Evolutionary conservation across 2,888 invertebrate genomes (phyloP).

Genomic region (Xanthorhoe spadicearia): DNA sequence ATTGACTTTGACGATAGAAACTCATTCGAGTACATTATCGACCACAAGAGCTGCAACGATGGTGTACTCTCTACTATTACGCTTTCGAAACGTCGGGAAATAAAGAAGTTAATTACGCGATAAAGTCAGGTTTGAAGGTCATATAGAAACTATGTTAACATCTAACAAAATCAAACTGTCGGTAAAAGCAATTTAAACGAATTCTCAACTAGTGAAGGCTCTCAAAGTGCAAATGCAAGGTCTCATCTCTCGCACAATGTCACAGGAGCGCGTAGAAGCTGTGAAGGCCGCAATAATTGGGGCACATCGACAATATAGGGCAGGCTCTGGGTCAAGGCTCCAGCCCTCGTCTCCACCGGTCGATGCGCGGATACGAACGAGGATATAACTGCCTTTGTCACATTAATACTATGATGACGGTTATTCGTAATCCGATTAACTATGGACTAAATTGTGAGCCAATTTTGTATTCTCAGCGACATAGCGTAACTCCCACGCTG

Average conservation of each 20-base stretch:
- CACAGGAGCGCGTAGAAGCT: constrained; percentile 58
- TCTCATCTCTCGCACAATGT: constrained; percentile 50
- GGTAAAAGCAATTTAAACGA: constrained; percentile 5
- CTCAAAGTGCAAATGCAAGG: constrained; percentile 35
- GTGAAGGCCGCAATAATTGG: constrained; percentile 75
- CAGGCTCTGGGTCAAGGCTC: constrained; percentile 72
- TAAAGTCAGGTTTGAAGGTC: too few relatives aligned
- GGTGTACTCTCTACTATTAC: too few relatives aligned
- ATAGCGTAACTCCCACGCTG: constrained; percentile 12
- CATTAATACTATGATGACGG: constrained; percentile 10
- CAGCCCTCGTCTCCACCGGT: constrained; percentile 39
- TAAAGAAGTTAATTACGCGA: too few relatives aligned
- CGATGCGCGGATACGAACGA: constrained; percentile 25
- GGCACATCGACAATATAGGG: constrained; percentile 70
- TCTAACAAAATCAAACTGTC: not conserved
- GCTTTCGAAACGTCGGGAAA: too few relatives aligned
- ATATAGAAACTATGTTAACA: not conserved
- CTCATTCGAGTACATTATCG: too few relatives aligned
- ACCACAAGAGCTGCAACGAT: too few relatives aligned
- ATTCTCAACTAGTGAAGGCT: constrained; percentile 9
- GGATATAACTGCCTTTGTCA: constrained; percentile 21
- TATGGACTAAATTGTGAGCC: not conserved
- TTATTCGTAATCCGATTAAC: constrained; percentile 3
- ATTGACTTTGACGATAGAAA: too few relatives aligned
- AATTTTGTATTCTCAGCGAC: constrained; percentile 2